phyloP scores from a whole-genome alignment of 2,888 invertebrate species.

The Seira musarum region DNA sequence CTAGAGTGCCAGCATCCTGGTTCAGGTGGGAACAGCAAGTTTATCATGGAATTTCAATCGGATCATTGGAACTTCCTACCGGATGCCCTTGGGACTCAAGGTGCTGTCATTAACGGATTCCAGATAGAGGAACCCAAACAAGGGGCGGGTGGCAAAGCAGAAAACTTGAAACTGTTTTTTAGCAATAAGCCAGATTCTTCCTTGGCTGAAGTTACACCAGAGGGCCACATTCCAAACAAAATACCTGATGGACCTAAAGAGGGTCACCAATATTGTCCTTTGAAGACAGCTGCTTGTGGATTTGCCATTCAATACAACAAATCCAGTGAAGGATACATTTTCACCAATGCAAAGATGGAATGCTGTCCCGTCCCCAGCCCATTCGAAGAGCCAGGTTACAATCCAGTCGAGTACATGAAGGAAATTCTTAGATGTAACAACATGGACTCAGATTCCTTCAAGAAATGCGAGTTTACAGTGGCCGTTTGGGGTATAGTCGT shows the following conservation, averaged over 20 bases:
- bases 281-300: slow-evolving; percentile 49
- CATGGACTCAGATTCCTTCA: slow-evolving; percentile 20
- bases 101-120: slow-evolving; percentile 39
- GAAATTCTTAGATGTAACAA: slow-evolving; percentile 44
- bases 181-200: slow-evolving; percentile 39
- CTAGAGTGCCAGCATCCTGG: slow-evolving; percentile 3
- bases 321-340: slow-evolving; percentile 26
- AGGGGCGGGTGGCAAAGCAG: slow-evolving; percentile 41
- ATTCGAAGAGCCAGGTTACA: neutral
- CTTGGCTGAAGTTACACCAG: slow-evolving; percentile 20
- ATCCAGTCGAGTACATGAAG: slow-evolving; percentile 32
- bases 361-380: slow-evolving; percentile 55
- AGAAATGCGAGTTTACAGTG: slow-evolving; percentile 44
- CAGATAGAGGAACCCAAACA: slow-evolving; percentile 32
- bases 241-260: slow-evolving; percentile 23
- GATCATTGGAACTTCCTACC: neutral
- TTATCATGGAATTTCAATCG: neutral
- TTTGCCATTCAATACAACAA: slow-evolving; percentile 48
- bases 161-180: slow-evolving; percentile 50
- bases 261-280: slow-evolving; percentile 20
- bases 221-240: slow-evolving; percentile 28
- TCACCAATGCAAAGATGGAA: slow-evolving; percentile 40
- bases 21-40: slow-evolving; percentile 41
- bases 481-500: slow-evolving; percentile 21
- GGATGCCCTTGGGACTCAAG: neutral